Evolutionary conservation across 2,888 invertebrate genomes (phyloP).

Genomic region (Stegophylla sp.): DNA sequence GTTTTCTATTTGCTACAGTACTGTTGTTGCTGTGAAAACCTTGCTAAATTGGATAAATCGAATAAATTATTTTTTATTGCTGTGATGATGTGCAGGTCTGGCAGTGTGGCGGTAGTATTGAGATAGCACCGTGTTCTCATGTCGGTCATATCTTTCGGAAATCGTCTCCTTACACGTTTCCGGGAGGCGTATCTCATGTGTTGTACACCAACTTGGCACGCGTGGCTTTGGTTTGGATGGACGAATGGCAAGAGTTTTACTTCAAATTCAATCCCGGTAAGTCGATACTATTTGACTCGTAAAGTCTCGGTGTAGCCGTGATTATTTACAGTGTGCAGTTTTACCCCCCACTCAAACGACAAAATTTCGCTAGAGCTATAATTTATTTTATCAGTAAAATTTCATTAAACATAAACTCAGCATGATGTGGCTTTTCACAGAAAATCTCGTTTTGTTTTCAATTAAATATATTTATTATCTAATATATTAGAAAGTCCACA

Average conservation of each 20-base stretch:
- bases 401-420: too few relatives aligned
- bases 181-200: conserved; percentile 87
- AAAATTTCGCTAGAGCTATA: too few relatives aligned
- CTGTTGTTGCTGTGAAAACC: background rate
- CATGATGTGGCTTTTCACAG: too few relatives aligned
- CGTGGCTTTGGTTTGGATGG: conserved; percentile 97
- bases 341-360: too few relatives aligned
- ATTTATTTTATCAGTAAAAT: too few relatives aligned
- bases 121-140: conserved; percentile 90
- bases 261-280: conserved; percentile 80
- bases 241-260: conserved; percentile 92
- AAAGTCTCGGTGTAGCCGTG: too few relatives aligned
- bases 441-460: too few relatives aligned
- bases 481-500: too few relatives aligned
- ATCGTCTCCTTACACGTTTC: conserved; percentile 93
- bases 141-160: conserved; percentile 93
- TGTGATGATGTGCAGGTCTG: conserved; percentile 69
- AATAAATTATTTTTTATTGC: too few relatives aligned
- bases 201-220: conserved; percentile 89
- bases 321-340: too few relatives aligned
- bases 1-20: conserved; percentile 53
- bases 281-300: conserved; percentile 27
- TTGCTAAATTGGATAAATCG: too few relatives aligned
- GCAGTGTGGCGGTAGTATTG: conserved; percentile 91
- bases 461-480: too few relatives aligned